A percentile compares a stretch with the other conserved stretches of the same genome.
Conservation (phyloP, 2,888 invertebrate species). For the Nemurella pictetii region DNA sequence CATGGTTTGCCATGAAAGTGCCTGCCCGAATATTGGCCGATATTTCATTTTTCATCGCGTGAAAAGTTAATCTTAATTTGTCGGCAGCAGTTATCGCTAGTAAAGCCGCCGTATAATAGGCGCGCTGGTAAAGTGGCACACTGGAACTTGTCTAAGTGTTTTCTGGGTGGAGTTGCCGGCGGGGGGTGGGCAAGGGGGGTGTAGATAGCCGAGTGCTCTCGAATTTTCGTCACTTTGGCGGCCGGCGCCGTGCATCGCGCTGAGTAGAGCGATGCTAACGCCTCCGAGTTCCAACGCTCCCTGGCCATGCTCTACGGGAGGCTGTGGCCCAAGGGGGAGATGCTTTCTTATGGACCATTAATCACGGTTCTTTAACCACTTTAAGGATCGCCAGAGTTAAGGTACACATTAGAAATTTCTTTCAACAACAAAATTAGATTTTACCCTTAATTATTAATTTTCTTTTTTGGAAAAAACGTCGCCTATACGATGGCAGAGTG, state of each 20-base stretch:
- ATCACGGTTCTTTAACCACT: background rate
- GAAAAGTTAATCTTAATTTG: slow-evolving; percentile 33
- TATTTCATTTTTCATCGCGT: slow-evolving; percentile 30
- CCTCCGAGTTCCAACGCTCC: background rate
- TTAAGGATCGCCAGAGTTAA: background rate
- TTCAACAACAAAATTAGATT: background rate
- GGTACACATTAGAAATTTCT: background rate
- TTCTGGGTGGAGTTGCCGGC: background rate
- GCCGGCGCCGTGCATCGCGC: background rate
- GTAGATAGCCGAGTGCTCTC: slow-evolving; percentile 25
- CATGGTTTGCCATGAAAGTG: slow-evolving; percentile 9
- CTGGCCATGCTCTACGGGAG: background rate
- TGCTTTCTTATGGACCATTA: background rate
- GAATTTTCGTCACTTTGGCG: slow-evolving; percentile 30
- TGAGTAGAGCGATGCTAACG: no score
- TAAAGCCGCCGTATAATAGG: background rate
- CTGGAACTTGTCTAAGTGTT: slow-evolving; percentile 13
- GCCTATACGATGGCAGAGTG: background rate
- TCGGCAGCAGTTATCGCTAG: slow-evolving; percentile 16
- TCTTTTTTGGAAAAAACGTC: background rate
- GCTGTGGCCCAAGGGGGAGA: background rate
- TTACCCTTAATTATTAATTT: background rate
- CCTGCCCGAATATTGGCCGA: slow-evolving; percentile 17
- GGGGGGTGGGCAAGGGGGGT: slow-evolving; percentile 1
- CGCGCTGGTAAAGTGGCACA: slow-evolving; percentile 7